These are phyloP conservation scores for Lagorchestes hirsutus DNA, from an alignment of 2,797 vertebrate species.

Conservation along the genomic window DNA sequence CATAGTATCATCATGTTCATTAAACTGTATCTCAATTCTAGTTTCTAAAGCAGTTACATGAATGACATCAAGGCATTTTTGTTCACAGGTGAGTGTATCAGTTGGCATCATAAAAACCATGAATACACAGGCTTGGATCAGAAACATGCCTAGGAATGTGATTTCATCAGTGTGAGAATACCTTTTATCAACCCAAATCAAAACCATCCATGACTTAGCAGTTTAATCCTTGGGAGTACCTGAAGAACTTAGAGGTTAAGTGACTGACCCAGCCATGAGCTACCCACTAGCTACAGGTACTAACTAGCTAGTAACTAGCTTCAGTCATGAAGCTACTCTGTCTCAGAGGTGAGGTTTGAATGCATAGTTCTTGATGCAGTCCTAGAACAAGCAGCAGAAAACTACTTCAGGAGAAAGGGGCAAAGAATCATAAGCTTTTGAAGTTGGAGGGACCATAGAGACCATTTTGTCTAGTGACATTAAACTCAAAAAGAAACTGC, in stretches of 20 bases:
- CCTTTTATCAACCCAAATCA: not conserved
- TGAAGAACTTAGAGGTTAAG: not conserved
- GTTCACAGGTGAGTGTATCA: not conserved
- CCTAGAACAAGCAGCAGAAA: not conserved
- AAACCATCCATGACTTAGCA: not conserved
- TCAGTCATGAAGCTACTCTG: not conserved
- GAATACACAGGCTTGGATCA: constrained; percentile 39
- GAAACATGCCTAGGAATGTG: constrained; percentile 16
- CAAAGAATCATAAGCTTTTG: not conserved
- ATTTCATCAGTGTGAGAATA: not conserved
- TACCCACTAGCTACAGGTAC: not conserved
- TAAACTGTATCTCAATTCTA: constrained; percentile 34
- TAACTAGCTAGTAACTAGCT: not conserved
- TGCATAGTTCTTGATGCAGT: not conserved
- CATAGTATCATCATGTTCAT: constrained; percentile 11
- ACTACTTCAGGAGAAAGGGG: not conserved
- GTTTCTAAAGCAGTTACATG: constrained; percentile 40
- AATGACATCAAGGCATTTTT: not conserved
- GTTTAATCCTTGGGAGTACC: not conserved
- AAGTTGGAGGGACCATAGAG: not conserved
- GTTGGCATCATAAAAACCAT: constrained; percentile 24
- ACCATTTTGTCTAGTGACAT: not conserved
- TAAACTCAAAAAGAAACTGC: not conserved
- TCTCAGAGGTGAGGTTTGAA: not conserved
- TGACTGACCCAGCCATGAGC: not conserved